Conservation (phyloP, 2,113 vertebrate species). For the Thermophis baileyi region DNA sequence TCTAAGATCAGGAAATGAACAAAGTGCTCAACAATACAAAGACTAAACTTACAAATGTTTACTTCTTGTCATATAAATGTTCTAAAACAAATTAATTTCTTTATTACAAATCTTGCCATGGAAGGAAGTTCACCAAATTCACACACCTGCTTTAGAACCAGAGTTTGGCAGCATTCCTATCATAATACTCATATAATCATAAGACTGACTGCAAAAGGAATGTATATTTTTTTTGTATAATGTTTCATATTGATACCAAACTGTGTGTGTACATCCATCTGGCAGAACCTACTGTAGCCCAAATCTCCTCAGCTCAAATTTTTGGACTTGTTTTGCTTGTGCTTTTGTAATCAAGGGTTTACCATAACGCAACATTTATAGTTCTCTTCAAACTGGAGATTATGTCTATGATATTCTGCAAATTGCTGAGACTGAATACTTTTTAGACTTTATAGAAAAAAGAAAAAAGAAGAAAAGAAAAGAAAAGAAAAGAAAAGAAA, state of each 20-base stretch:
- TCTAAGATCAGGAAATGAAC: conserved; percentile 51
- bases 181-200: background rate
- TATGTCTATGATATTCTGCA: background rate
- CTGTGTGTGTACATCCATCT: background rate
- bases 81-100: background rate
- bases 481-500: too few species aligned
- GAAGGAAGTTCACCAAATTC: background rate
- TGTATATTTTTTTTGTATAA: background rate
- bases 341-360: background rate
- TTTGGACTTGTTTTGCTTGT: background rate
- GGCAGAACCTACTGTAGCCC: background rate
- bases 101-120: background rate
- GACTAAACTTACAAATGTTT: background rate
- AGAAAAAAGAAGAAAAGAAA: background rate
- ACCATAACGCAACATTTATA: background rate
- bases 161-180: background rate
- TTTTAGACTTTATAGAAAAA: background rate
- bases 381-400: background rate
- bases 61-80: background rate
- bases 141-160: background rate
- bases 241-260: background rate
- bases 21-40: conserved; percentile 22
- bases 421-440: background rate
- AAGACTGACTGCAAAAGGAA: background rate
- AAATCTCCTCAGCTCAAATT: background rate